These are phyloP conservation scores for Spilarctia lutea DNA, from an alignment of 2,888 invertebrate species.

Conservation along the genomic window DNA sequence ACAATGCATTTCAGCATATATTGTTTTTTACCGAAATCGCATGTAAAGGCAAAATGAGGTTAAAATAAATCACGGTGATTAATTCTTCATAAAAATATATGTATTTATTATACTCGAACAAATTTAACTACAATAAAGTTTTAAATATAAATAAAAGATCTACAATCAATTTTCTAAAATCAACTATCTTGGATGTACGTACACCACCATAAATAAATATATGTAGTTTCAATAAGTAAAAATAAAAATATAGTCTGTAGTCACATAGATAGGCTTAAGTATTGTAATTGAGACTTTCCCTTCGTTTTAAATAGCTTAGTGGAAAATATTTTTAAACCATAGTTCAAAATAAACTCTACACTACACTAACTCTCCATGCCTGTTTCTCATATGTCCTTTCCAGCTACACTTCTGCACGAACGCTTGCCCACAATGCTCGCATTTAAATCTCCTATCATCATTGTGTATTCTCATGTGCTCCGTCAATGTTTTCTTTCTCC, in stretches of 20 bases:
- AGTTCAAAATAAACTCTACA: not conserved
- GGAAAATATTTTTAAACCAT: not conserved
- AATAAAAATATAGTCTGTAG: not conserved
- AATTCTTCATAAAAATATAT: constrained; percentile 10
- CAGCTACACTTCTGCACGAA: constrained; percentile 61
- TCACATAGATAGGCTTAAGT: not conserved
- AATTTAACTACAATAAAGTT: not conserved
- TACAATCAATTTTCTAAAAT: not conserved
- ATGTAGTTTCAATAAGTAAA: not conserved
- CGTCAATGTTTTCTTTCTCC: constrained; percentile 55
- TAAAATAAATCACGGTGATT: not conserved
- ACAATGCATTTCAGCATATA: not conserved
- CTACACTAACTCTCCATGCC: constrained; percentile 48
- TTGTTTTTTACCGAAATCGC: not conserved
- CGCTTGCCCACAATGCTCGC: constrained; percentile 54
- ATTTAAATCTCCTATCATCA: constrained; percentile 57
- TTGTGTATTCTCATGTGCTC: constrained; percentile 64
- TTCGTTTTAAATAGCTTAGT: not conserved
- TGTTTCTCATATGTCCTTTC: constrained; percentile 56
- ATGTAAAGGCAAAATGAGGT: too few species aligned
- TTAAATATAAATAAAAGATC: constrained; percentile 6
- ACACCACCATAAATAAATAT: not conserved
- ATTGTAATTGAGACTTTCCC: not conserved
- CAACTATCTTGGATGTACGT: not conserved
- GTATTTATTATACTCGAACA: not conserved